Percentiles rank a stretch among this genome's conserved stretches.
phyloP scores from a whole-genome alignment of 2,888 invertebrate genomes.

The Tanypteryx hageni region DNA sequence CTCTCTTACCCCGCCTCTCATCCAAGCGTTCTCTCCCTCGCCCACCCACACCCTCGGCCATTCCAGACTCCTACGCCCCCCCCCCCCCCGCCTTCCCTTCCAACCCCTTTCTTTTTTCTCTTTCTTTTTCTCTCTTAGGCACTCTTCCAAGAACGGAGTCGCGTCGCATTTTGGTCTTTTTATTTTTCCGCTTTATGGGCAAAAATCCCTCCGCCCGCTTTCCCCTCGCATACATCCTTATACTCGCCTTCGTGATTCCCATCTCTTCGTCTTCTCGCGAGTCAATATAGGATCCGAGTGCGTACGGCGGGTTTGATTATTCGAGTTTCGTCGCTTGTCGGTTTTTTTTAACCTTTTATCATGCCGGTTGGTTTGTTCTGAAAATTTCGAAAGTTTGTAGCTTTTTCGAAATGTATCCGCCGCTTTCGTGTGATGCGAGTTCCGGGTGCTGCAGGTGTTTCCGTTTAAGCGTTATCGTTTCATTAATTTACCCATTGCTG shows the following conservation, averaged over 20 bases:
- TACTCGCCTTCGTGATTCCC: neutral
- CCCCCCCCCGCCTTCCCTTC: neutral
- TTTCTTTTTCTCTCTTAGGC: neutral
- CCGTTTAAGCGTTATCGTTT: too few relatives aligned
- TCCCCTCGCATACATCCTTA: neutral
- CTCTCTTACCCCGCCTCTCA: neutral
- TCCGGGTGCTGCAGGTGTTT: too few relatives aligned
- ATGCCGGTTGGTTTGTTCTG: too few relatives aligned
- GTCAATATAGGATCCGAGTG: too few relatives aligned
- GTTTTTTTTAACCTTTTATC: too few relatives aligned
- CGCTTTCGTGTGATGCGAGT: too few relatives aligned
- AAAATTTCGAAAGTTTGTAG: too few relatives aligned
- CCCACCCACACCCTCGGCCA: neutral
- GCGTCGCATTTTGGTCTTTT: neutral
- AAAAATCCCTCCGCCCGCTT: constrained; percentile 23
- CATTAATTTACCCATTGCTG: too few relatives aligned
- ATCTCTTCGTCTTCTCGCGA: neutral
- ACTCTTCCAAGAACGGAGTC: constrained; percentile 48
- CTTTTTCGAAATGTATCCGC: too few relatives aligned
- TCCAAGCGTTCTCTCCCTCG: neutral
- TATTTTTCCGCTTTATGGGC: constrained; percentile 48
- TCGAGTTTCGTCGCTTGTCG: too few relatives aligned
- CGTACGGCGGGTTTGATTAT: too few relatives aligned
- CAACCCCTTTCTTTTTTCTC: neutral
- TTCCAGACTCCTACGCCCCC: neutral